phyloP scores from a whole-genome alignment of 2,797 vertebrate species.

The Erethizon dorsatum region DNA sequence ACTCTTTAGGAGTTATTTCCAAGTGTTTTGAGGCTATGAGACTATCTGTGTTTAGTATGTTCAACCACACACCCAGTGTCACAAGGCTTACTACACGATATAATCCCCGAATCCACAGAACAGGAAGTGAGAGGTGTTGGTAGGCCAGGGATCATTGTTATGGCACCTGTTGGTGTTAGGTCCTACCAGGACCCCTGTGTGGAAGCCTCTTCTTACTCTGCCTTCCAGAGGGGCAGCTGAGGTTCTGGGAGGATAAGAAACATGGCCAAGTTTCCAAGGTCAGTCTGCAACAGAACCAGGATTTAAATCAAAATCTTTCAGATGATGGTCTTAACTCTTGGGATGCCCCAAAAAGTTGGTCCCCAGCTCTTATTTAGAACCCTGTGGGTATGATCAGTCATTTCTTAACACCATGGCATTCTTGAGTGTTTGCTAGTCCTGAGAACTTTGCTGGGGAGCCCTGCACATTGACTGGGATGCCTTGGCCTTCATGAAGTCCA shows the following conservation, averaged over 20 bases:
- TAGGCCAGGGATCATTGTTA: accelerated
- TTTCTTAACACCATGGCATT: accelerated
- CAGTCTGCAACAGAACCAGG: not conserved
- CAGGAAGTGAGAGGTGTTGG: accelerated
- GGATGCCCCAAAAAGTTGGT: not conserved
- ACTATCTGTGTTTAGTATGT: not conserved
- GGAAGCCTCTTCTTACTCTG: not conserved
- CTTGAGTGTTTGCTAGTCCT: not conserved
- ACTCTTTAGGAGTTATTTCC: not conserved
- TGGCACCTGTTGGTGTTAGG: accelerated
- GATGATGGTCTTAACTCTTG: not conserved
- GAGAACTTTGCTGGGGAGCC: not conserved
- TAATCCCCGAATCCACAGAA: too few relatives aligned
- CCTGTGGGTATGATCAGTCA: not conserved
- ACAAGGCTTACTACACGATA: accelerated
- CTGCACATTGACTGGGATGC: too few relatives aligned
- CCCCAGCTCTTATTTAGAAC: not conserved
- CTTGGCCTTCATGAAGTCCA: not conserved
- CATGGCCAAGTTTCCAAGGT: accelerated
- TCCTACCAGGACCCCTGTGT: not conserved
- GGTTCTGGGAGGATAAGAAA: not conserved
- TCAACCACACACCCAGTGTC: accelerated
- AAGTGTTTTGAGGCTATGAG: not conserved
- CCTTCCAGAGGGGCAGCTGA: not conserved
- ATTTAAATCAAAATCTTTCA: not conserved